phyloP scores from a whole-genome alignment of 1,140 invertebrate species.

The Cylas formicarius region DNA sequence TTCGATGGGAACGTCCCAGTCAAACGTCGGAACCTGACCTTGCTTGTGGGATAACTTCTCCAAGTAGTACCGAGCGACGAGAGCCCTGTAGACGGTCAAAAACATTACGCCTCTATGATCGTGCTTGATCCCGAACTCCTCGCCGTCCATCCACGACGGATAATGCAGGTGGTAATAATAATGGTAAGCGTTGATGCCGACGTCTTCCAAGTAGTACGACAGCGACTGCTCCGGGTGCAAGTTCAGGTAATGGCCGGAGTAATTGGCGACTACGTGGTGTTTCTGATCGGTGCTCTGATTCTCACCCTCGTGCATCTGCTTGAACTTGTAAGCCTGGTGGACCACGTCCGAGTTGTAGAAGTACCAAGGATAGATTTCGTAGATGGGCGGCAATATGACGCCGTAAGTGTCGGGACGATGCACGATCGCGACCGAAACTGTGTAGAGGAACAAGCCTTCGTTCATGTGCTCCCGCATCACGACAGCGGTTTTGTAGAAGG shows the following conservation, averaged over 20 bases:
- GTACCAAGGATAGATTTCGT: constrained; percentile 57
- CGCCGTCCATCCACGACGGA: constrained; percentile 52
- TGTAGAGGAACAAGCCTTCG: constrained; percentile 55
- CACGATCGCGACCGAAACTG: constrained; percentile 51
- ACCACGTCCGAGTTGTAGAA: constrained; percentile 54
- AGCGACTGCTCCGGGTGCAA: constrained; percentile 43
- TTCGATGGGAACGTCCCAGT: constrained; percentile 47
- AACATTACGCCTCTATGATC: constrained; percentile 52
- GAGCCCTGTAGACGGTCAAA: constrained; percentile 52
- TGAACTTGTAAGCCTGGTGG: constrained; percentile 49
- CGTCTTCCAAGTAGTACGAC: constrained; percentile 64
- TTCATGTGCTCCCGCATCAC: constrained; percentile 57
- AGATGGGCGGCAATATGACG: constrained; percentile 54
- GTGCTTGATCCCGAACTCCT: constrained; percentile 44
- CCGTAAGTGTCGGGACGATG: constrained; percentile 53
- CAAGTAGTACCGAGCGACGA: constrained; percentile 57
- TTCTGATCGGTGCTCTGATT: constrained; percentile 31
- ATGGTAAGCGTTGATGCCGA: constrained; percentile 59
- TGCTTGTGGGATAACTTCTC: constrained; percentile 58
- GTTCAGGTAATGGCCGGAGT: constrained; percentile 46
- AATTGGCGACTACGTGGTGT: constrained; percentile 47
- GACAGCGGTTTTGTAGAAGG: constrained; percentile 57
- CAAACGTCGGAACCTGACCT: constrained; percentile 51
- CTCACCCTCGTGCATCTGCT: constrained; percentile 36
- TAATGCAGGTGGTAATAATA: constrained; percentile 56